Percentiles rank a stretch among this genome's conserved stretches.
phyloP scores from a whole-genome alignment of 2,797 vertebrate species.

The Sebastes alutus region DNA sequence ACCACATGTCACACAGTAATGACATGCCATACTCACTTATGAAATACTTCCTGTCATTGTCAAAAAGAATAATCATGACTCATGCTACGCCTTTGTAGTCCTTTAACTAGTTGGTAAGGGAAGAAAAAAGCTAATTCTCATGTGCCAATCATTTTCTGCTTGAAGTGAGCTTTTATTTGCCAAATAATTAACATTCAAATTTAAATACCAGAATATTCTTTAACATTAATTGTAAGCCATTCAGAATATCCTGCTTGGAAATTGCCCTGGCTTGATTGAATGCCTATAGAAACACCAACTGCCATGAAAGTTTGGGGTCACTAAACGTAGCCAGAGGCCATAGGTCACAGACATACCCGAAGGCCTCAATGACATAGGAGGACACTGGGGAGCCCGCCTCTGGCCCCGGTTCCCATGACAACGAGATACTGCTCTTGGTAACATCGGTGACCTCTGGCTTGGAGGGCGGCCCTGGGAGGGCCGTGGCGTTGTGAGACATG shows the following conservation, averaged over 20 bases:
- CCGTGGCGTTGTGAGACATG: slow-evolving; percentile 88
- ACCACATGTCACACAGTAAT: slow-evolving; percentile 6
- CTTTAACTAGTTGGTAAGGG: not conserved
- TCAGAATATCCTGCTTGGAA: not conserved
- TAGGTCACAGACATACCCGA: slow-evolving; percentile 88
- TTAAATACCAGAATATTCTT: not conserved
- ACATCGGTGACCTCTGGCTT: slow-evolving; percentile 96
- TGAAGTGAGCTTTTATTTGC: slow-evolving; percentile 12
- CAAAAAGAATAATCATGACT: not conserved
- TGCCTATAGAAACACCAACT: slow-evolving; percentile 57
- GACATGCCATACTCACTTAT: not conserved
- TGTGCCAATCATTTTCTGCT: slow-evolving; percentile 8
- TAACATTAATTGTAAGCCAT: not conserved
- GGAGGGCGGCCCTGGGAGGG: slow-evolving; percentile 92
- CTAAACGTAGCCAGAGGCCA: slow-evolving; percentile 58
- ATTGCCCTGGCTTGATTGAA: slow-evolving; percentile 17
- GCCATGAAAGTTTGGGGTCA: slow-evolving; percentile 70
- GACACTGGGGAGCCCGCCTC: slow-evolving; percentile 88
- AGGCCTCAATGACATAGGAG: slow-evolving; percentile 96
- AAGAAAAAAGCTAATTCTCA: not conserved
- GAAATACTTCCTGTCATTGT: slow-evolving; percentile 8
- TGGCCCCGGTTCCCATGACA: slow-evolving; percentile 92
- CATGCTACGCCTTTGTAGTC: not conserved
- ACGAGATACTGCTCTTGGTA: slow-evolving; percentile 94
- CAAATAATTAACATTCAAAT: not conserved